Percentiles rank a stretch among this genome's conserved stretches.
phyloP scores from a whole-genome alignment of 2,797 vertebrate genomes.

The Oceanodroma leucorhoa region DNA sequence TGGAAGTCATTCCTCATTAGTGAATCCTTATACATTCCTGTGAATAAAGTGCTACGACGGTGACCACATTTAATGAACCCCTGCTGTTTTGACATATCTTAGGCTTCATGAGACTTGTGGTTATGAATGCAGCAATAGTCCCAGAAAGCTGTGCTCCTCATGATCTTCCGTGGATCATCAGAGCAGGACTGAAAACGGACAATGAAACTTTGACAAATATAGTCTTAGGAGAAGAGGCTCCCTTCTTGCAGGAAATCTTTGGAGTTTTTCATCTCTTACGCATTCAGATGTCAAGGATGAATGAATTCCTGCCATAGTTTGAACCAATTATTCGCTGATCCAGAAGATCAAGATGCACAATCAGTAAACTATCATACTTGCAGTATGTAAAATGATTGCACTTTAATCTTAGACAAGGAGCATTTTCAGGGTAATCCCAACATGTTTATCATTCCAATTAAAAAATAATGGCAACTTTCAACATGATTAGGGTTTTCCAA shows the following conservation, averaged over 20 bases:
- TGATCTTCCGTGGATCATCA: neutral
- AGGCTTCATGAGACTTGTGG: neutral
- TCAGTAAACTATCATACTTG: neutral
- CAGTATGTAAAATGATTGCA: neutral
- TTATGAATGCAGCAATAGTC: neutral
- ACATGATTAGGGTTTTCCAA: neutral
- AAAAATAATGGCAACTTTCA: neutral
- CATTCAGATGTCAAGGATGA: slow-evolving; percentile 11
- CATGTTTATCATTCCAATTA: neutral
- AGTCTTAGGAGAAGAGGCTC: neutral
- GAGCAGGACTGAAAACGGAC: neutral
- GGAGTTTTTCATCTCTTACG: neutral
- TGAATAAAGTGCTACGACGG: neutral
- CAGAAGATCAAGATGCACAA: slow-evolving; percentile 29
- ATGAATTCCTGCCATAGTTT: neutral
- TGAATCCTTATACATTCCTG: neutral
- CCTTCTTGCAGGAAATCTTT: neutral
- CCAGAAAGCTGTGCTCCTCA: neutral
- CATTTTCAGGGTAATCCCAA: neutral
- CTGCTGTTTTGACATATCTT: neutral
- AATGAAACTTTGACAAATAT: neutral
- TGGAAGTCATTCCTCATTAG: neutral
- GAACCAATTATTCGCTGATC: slow-evolving; percentile 53
- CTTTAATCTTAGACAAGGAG: neutral
- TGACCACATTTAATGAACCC: slow-evolving; percentile 36